phyloP scores from a whole-genome alignment of 2,797 vertebrate species.

The Phoxinus dragarum region DNA sequence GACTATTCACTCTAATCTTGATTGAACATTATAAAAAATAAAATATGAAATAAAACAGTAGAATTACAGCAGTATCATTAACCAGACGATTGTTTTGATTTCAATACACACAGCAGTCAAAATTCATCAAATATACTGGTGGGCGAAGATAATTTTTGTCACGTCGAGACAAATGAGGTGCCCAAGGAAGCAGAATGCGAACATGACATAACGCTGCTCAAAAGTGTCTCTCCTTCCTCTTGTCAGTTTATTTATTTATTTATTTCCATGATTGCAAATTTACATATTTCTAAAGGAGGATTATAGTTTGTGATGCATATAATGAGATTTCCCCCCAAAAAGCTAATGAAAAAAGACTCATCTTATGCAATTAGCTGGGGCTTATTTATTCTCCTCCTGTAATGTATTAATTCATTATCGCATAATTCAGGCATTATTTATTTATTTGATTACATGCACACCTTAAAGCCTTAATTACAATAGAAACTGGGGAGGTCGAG shows the following conservation, averaged over 20 bases:
- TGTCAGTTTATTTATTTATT: constrained; percentile 50
- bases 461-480: constrained; percentile 81
- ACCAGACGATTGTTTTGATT: constrained; percentile 36
- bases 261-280: constrained; percentile 66
- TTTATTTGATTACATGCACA: constrained; percentile 77
- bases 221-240: constrained; percentile 52
- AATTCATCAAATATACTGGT: constrained; percentile 25
- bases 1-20: background rate
- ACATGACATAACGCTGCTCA: constrained; percentile 59
- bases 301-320: constrained; percentile 79
- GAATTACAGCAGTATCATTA: constrained; percentile 24
- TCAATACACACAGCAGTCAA: constrained; percentile 25
- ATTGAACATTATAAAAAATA: background rate
- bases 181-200: constrained; percentile 40
- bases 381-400: constrained; percentile 77
- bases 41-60: background rate
- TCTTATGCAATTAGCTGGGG: constrained; percentile 76
- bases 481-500: constrained; percentile 67
- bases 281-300: constrained; percentile 74
- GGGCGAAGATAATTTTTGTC: constrained; percentile 31
- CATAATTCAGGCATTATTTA: constrained; percentile 75
- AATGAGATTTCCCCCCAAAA: constrained; percentile 78
- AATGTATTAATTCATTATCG: constrained; percentile 82
- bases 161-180: constrained; percentile 53
- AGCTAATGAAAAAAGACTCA: constrained; percentile 77